Evolutionary conservation across 2,797 vertebrate genomes (phyloP), one percentile per base, ranked within the genome.

Genomic region (Acrossocheilus fasciatus): DNA sequence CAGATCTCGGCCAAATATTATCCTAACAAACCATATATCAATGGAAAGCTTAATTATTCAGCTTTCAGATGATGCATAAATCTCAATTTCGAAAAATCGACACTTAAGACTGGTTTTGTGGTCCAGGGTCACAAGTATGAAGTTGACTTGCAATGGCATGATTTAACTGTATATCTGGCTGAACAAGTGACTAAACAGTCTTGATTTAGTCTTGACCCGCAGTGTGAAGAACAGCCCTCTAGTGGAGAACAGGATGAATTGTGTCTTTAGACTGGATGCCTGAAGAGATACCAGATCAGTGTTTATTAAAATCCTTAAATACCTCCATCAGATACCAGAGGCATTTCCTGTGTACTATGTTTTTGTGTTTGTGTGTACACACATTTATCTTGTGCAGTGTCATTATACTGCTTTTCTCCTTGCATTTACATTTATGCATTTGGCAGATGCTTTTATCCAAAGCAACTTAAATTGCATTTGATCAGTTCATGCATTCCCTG

Each of bases 301-400:
- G 81, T 57, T 82, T 82, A 43, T 54, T 41, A 43, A 30, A 72
- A 34, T 7, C 36, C 81, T 73, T 45, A 17, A 73, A 73, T 45
- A 73, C 23, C 39, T 23, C 39, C 17, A 82, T 73, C 68, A 30
- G 81, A 82, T 43, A 57, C 15, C 5, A 57, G 23, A 82, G 23
- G 34, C 17, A 45, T 73, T 73, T 73, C 68, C 81, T 59, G 8
- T 82, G 30, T 1, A 6, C 26, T 30, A 0, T 64, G 20, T 43
- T 26, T 15, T 5, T 26, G 23, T 39, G 5, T 23, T 0, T 52
- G n/a, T 66, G 23, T 54, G 30, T 59, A 11, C 9, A 18, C 15
- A 12, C 3, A 36, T 76, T 20, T 2, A 36, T 23, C n/a, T 36
- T 6, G 41, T 4, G 3, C 50, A 7, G 4, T 57, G 12, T 39